Evolutionary conservation across 2,888 invertebrate species (phyloP), one percentile per base, ranked within the genome.

Genomic region (Lasioglossum leucozonium): DNA sequence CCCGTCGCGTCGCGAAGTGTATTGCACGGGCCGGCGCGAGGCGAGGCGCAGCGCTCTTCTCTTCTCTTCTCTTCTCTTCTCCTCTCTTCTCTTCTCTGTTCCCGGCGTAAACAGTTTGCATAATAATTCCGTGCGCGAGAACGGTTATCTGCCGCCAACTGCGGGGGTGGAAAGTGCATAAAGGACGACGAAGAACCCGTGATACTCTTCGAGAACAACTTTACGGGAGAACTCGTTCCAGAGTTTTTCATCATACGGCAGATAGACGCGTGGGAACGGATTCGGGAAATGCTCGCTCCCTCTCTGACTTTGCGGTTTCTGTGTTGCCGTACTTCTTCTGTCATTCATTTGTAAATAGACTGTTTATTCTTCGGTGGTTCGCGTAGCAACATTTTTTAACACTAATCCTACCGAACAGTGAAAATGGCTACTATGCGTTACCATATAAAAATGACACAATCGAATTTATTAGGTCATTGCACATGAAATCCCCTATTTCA

Each of bases 211-310:
- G 51, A 51, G 77, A 58, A 79, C 74, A 84, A 84, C 84, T 89
- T 90, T 85, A 84, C 83, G 88, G 78, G 77, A 79, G 72, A 79
- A 81, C 84, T 88, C 79, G 81, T 84, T 86, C 84, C 67, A 80
- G 84, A 84, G 74, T 90, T 88, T 89, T 88, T 90, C 90, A 86
- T 90, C 82, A 65, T 58, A 26, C 58, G 13, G 4, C 58, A 26
- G 26, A 26, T 13, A n/a, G 58, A 58, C 58, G 58, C 13, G 26
- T 5, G 26, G 13, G 58, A 5, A 58, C 58, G 58, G 58, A 58
- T 58, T 58, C 58, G 26, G 58, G n/a, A 26, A 26, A 26, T 58
- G n/a, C 11, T n/a, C 26, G 58, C 4, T 58, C 51, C 8, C 26
- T 26, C 26, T 26, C 26, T 0, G 58, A 13, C 58, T 26, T 58